Conservation (phyloP, 2,888 invertebrate species). For the Matsumyia berberina region DNA sequence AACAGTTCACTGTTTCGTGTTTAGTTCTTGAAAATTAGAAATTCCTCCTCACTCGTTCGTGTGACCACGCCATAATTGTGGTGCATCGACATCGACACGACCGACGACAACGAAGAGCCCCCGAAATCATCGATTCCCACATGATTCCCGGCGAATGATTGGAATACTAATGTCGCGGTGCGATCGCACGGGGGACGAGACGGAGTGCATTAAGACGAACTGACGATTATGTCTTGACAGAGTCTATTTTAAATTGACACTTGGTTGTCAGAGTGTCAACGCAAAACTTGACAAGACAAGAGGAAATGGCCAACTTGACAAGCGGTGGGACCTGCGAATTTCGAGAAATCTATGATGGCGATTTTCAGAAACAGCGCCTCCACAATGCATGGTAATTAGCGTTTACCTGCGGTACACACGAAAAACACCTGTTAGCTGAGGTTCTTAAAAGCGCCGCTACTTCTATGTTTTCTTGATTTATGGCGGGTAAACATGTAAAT, state of each 20-base stretch:
- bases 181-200: neutral
- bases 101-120: slow-evolving; percentile 40
- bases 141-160: slow-evolving; percentile 56
- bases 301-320: slow-evolving; percentile 51
- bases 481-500: slow-evolving; percentile 66
- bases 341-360: slow-evolving; percentile 19
- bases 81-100: slow-evolving; percentile 11
- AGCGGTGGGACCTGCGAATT: slow-evolving; percentile 50
- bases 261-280: slow-evolving; percentile 58
- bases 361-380: slow-evolving; percentile 8
- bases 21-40: slow-evolving; percentile 58
- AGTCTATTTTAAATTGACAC: slow-evolving; percentile 71
- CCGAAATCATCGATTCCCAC: slow-evolving; percentile 72
- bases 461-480: slow-evolving; percentile 52
- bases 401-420: slow-evolving; percentile 35
- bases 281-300: slow-evolving; percentile 50
- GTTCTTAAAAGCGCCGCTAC: slow-evolving; percentile 50
- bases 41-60: slow-evolving; percentile 59
- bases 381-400: slow-evolving; percentile 67
- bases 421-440: slow-evolving; percentile 58
- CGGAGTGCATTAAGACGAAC: neutral
- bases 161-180: slow-evolving; percentile 67
- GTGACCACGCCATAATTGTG: slow-evolving; percentile 25
- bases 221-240: slow-evolving; percentile 44
- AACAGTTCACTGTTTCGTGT: slow-evolving; percentile 64